Base-by-base conservation (phyloP, 1,140 invertebrate species). In the Drosophila aff. region DNA sequence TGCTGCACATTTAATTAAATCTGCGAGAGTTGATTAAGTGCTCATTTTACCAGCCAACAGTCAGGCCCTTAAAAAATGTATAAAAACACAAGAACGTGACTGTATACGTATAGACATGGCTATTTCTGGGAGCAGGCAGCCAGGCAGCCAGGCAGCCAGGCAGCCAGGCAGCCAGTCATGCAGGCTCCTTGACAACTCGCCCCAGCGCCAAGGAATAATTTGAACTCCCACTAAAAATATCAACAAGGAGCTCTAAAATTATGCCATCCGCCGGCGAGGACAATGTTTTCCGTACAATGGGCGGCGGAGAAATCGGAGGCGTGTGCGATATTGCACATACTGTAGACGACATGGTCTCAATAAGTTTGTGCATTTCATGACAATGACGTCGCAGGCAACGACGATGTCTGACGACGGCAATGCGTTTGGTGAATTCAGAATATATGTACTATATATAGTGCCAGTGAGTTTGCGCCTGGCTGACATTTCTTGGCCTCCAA, bases 221-320 rank as follows among this genome's bases (percentile, higher is more conserved):
- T 71, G 43, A 75, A 81, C 76, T 89, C 69, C 84, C 82, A 81
- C 84, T 83, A 89, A 89, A 87, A 89, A 87, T 81, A 81, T 78
- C 66, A 73, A 65, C 77, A 71, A 79, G 53, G 59, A 61, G 50
- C 65, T 53, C 66, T 76, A 43, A 76, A 80, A 79, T 69, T 82
- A 80, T 80, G n/a, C 79, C 79, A 58, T 76, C 57, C 43, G 64
- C 31, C 40, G 21, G 23, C 63, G 21, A 44, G 38, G 40, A 65
- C 28, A 23, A 36, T 23, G 57, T 43, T 38, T 23, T 55, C 33
- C 33, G 7, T 16, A 23, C 33, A 16, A 38, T 38, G 53, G 21
- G 31, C 13, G 52, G 13, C 52, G 4, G 2, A 11, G 60, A 36
- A 62, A 38, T 26, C 3, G 18, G 31, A 46, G 59, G 67, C 43